phyloP scores from a whole-genome alignment of 1,140 invertebrate genomes.

The Trichonephila clavata region DNA sequence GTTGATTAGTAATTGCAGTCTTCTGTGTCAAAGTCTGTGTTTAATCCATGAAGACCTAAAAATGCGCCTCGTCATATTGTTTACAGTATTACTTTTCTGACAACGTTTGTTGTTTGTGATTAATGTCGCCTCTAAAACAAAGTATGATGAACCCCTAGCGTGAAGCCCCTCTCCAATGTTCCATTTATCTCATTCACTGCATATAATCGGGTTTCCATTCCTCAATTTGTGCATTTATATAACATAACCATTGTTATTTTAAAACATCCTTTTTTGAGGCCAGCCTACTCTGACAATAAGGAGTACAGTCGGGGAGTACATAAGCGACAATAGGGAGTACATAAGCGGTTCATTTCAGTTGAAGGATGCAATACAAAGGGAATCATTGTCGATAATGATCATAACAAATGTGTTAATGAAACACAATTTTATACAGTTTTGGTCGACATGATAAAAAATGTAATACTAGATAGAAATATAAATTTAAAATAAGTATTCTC shows the following conservation, averaged over 20 bases:
- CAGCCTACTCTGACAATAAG: not conserved
- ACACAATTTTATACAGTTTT: too few species aligned
- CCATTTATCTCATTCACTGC: not conserved
- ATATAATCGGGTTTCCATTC: not conserved
- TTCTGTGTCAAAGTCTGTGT: too few species aligned
- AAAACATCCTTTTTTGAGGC: not conserved
- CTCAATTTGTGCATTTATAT: not conserved
- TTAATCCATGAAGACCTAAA: too few species aligned
- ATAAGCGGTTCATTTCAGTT: not conserved
- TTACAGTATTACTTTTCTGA: too few species aligned
- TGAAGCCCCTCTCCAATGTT: not conserved
- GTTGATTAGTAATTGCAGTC: too few species aligned
- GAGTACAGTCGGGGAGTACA: too few species aligned
- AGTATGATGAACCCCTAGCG: not conserved
- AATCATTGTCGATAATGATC: not conserved
- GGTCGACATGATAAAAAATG: too few species aligned
- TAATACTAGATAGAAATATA: too few species aligned
- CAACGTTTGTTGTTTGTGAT: not conserved
- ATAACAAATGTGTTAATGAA: not conserved
- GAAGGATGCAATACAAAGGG: not conserved
- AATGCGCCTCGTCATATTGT: too few species aligned
- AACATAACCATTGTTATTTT: not conserved
- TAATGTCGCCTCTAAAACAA: too few species aligned
- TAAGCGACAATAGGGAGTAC: too few species aligned
- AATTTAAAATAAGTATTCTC: too few species aligned